Base-by-base conservation (phyloP, 37 sponge, comb jelly and placozoan species). In the Lycopodina hypogea region DNA sequence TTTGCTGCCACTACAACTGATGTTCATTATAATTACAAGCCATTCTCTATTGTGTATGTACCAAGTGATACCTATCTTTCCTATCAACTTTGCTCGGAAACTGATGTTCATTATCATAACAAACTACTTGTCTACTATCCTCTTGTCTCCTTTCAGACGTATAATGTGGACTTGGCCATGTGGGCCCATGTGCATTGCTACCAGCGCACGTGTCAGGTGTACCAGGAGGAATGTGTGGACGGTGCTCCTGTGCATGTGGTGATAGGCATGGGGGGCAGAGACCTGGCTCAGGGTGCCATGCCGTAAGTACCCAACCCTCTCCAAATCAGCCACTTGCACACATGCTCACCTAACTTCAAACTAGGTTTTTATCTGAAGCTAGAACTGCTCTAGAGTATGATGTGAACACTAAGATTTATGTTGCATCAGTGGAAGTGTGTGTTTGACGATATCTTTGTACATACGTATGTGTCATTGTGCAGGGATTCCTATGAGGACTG, bases 101-200 rank as follows among this genome's bases (percentile, higher is more conserved):
- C n/a, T n/a, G n/a, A n/a, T n/a, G n/a, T n/a, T n/a, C n/a, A n/a
- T n/a, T n/a, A n/a, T n/a, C n/a, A n/a, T n/a, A n/a, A n/a, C n/a
- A n/a, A n/a, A n/a, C 48, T 45, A 45, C 4, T 12, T 45, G 9
- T 45, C 48, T 45, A 9, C 48, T 45, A 45, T 71, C 51, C 3
- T 45, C 21, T n/a, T n/a, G n/a, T 71, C n/a, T 76, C 42, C 18
- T 45, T 15, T 19, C 52, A 85, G 86, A 61, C 76, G 24, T 80
- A 86, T 40, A 79, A 62, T 15, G 94, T 93, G 14, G 87, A 89
- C 65, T 33, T 93, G 2, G 84, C 84, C 7, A 36, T 89, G 53
- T 89, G 87, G 90, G 94, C 84, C 42, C 94, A 93, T 81, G 72
- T 83, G 34, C 94, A 93, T 62, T 82, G 86, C 70, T 93, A 89